phyloP scores from a whole-genome alignment of 2,113 vertebrate genomes.

The Bos taurus region DNA sequence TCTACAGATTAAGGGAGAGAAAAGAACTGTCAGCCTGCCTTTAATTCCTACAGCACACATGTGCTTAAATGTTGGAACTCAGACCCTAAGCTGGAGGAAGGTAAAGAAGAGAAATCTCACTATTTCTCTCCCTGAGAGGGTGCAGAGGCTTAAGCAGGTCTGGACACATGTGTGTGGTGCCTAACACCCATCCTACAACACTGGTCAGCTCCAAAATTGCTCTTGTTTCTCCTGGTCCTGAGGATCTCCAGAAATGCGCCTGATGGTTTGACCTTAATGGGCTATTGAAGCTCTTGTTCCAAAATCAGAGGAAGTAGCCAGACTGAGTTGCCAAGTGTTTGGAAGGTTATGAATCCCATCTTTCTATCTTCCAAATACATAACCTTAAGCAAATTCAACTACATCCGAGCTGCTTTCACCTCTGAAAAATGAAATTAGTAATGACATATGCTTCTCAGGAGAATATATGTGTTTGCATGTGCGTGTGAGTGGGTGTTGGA shows the following conservation, averaged over 20 bases:
- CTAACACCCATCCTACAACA: background rate
- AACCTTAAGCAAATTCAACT: background rate
- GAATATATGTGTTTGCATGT: background rate
- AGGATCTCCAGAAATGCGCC: background rate
- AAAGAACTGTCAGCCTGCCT: background rate
- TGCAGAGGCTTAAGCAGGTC: background rate
- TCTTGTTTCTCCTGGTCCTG: background rate
- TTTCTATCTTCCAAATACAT: background rate
- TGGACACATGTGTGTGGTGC: too few species aligned
- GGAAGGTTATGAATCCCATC: background rate
- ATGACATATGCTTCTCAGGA: background rate
- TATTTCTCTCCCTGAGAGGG: background rate
- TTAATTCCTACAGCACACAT: background rate
- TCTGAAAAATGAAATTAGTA: background rate
- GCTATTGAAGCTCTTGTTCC: background rate
- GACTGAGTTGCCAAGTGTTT: background rate
- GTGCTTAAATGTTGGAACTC: background rate
- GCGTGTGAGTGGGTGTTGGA: background rate
- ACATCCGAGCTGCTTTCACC: background rate
- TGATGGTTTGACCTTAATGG: background rate
- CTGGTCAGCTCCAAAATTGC: fast-evolving
- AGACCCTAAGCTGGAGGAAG: background rate
- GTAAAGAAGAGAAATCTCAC: background rate
- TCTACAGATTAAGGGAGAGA: background rate
- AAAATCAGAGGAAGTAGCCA: background rate